Evolutionary conservation across 2,888 invertebrate species (phyloP).

Genomic region (Sepiola atlantica): DNA sequence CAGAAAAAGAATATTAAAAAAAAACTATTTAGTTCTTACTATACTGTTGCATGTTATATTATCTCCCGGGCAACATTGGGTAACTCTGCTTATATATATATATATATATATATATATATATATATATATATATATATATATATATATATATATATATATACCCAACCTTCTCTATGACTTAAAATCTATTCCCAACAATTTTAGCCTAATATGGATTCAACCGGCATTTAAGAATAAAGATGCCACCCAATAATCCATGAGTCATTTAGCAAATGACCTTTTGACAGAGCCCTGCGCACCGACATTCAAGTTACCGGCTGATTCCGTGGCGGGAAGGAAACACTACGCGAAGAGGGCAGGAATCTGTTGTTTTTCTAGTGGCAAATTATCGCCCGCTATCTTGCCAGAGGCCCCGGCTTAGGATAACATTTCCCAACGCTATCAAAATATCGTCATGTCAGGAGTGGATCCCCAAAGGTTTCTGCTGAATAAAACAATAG

Average conservation of each 20-base stretch:
- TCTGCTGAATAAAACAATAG: neutral
- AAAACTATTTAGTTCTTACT: no score
- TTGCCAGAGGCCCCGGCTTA: neutral
- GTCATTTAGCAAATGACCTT: neutral
- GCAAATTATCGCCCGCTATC: neutral
- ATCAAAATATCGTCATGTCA: slow-evolving; percentile 21
- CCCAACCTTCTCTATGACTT: no score
- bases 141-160: no score
- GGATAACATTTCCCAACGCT: slow-evolving; percentile 19
- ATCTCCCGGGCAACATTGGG: no score
- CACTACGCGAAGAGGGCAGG: neutral
- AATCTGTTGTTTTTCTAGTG: neutral
- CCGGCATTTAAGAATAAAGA: neutral
- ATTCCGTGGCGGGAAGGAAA: neutral
- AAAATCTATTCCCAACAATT: neutral
- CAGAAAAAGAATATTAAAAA: no score
- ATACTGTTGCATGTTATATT: no score
- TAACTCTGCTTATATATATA: no score
- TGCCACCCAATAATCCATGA: neutral
- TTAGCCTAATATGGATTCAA: neutral
- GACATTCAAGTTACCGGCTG: neutral
- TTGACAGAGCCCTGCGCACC: neutral
- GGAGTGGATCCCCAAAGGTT: neutral
- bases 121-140: no score
- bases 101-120: no score